phyloP scores from a whole-genome alignment of 2,797 vertebrate species.

The Coilia nasus region DNA sequence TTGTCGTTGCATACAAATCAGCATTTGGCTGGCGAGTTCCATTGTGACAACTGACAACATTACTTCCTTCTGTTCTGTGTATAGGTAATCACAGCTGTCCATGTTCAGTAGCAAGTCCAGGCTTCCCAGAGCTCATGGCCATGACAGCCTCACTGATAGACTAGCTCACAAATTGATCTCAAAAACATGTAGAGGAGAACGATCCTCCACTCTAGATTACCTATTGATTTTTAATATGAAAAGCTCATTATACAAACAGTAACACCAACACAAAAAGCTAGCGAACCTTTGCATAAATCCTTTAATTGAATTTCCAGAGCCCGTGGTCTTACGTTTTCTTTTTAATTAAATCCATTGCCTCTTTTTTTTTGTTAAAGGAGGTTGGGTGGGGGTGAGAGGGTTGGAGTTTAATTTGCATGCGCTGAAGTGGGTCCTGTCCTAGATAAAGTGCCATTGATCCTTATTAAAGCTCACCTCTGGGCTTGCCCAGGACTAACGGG shows the following conservation, averaged over 20 bases:
- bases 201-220: constrained; percentile 91
- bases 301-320: constrained; percentile 99
- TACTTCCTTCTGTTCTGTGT: not conserved
- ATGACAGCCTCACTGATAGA: constrained; percentile 82
- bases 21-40: not conserved
- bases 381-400: constrained; percentile 65
- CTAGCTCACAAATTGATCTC: constrained; percentile 89
- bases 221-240: constrained; percentile 99
- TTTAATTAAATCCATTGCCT: constrained; percentile 99
- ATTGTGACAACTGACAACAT: not conserved
- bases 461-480: constrained; percentile 99
- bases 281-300: constrained; percentile 99
- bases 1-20: not conserved
- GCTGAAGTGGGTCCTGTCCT: constrained; percentile 92
- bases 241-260: constrained; percentile 99
- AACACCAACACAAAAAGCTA: constrained; percentile 92
- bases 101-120: not conserved
- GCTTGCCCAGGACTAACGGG: constrained; percentile 93
- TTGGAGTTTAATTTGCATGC: constrained; percentile 96
- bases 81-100: constrained; percentile 11
- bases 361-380: constrained; percentile 73
- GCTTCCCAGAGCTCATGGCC: constrained; percentile 71
- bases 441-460: constrained; percentile 99
- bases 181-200: constrained; percentile 88
- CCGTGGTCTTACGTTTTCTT: constrained; percentile 93